These are phyloP conservation scores for Suricata suricatta DNA, from an alignment of 2,113 vertebrate species.

Conservation along the genomic window DNA sequence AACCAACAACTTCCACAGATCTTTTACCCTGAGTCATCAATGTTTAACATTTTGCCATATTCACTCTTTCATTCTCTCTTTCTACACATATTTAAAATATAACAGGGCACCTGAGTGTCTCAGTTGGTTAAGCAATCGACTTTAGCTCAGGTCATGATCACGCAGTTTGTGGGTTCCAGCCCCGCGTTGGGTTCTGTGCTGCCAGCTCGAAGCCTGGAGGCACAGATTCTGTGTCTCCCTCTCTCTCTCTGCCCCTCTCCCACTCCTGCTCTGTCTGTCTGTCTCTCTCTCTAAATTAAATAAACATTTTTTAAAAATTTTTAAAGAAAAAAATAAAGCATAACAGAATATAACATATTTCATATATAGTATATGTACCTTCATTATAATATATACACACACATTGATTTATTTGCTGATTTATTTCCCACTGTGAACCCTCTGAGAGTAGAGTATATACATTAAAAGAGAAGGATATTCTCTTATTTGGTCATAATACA, in stretches of 20 bases:
- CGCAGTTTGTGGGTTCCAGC: too few species aligned
- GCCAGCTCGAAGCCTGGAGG: too few species aligned
- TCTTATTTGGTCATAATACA: background rate
- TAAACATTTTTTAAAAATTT: too few species aligned
- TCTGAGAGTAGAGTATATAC: rapidly evolving
- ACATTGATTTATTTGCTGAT: background rate
- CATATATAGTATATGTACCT: background rate
- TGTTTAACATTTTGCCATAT: background rate
- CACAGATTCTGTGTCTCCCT: too few species aligned
- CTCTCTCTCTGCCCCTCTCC: too few species aligned
- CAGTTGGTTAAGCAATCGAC: too few species aligned
- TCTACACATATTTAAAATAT: background rate
- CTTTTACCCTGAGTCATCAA: background rate
- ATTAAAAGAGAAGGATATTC: background rate
- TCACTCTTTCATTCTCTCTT: background rate
- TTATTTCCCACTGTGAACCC: background rate
- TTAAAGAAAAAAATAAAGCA: background rate
- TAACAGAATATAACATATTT: background rate
- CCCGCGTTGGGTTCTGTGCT: too few species aligned
- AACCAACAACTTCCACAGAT: background rate
- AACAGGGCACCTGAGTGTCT: too few species aligned
- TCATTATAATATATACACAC: background rate
- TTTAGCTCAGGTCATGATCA: too few species aligned
- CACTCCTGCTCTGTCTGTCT: too few species aligned
- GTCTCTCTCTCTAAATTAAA: too few species aligned